Evolutionary conservation across 35 echinoderm and acorn worm genomes (phyloP).

Genomic region (Apostichopus californicus): DNA sequence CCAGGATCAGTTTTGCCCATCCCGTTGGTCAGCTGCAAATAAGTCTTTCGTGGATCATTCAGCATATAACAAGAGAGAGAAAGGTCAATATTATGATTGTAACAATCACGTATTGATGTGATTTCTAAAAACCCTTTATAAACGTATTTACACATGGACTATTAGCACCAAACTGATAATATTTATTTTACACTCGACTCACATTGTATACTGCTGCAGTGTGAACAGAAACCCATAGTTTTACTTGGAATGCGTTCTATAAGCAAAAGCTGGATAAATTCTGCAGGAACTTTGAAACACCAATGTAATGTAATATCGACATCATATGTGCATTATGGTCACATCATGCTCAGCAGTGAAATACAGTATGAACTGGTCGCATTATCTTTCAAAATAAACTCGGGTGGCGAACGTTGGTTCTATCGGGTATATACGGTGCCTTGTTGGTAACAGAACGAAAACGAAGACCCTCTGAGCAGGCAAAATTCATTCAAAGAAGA

Average conservation of each 20-base stretch:
- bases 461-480: background rate
- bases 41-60: too few species aligned
- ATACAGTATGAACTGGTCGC: background rate
- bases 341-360: background rate
- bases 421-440: background rate
- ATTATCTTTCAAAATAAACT: background rate
- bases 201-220: too few species aligned
- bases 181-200: background rate
- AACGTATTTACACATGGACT: background rate
- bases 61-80: too few species aligned
- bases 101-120: too few species aligned
- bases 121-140: too few species aligned
- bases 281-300: background rate
- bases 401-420: background rate
- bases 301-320: background rate
- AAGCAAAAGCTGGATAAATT: background rate
- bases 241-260: background rate
- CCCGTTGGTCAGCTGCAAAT: too few species aligned
- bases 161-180: background rate
- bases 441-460: background rate
- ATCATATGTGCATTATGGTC: too few species aligned
- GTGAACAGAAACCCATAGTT: too few species aligned
- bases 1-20: too few species aligned
- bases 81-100: too few species aligned
- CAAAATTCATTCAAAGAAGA: background rate